Conservation (phyloP, 1,140 invertebrate species). For the Scaptomyza graminum region DNA sequence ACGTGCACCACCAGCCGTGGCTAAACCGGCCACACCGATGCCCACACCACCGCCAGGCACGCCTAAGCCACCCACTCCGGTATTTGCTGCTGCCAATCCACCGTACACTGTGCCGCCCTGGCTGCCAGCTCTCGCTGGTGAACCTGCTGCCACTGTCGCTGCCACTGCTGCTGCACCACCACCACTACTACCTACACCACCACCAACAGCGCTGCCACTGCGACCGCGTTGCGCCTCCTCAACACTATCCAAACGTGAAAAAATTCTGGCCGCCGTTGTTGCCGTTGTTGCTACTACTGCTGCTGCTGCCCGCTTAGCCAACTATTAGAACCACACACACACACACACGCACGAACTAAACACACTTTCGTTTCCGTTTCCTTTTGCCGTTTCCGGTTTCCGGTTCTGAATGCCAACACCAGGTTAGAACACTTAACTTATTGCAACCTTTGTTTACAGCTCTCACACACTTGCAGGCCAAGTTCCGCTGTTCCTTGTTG, state of each 20-base stretch:
- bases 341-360: neutral
- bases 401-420: constrained; percentile 8
- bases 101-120: constrained; percentile 43
- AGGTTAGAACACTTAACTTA: constrained; percentile 12
- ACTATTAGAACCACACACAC: constrained; percentile 6
- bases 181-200: constrained; percentile 38
- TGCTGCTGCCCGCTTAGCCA: constrained; percentile 51
- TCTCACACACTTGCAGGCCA: neutral
- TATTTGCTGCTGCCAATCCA: constrained; percentile 16
- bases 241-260: constrained; percentile 82
- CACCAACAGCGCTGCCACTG: constrained; percentile 80
- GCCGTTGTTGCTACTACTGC: constrained; percentile 50
- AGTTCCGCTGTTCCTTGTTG: neutral
- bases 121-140: constrained; percentile 71
- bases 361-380: constrained; percentile 23
- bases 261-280: constrained; percentile 83
- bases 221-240: constrained; percentile 81
- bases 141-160: constrained; percentile 68
- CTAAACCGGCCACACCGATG: constrained; percentile 39
- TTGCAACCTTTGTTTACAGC: constrained; percentile 5
- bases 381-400: constrained; percentile 8
- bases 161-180: constrained; percentile 45
- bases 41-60: constrained; percentile 46
- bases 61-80: constrained; percentile 33
- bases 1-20: constrained; percentile 39